These are phyloP conservation scores for Heloderma charlesbogerti DNA, from an alignment of 2,113 vertebrate genomes.

Conservation along the genomic window DNA sequence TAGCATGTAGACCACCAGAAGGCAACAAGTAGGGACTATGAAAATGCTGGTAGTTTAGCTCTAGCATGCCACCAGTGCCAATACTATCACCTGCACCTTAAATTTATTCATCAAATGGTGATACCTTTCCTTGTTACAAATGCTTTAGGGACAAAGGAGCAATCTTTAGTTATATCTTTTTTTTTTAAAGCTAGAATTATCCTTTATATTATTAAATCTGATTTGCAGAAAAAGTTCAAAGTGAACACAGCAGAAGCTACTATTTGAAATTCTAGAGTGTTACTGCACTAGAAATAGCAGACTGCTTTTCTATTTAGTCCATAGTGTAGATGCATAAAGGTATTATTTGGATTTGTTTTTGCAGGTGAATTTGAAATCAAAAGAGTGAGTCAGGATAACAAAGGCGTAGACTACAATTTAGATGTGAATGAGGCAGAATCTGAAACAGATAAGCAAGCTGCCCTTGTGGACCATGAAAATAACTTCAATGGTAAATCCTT, in stretches of 20 bases:
- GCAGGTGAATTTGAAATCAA: conserved; percentile 63
- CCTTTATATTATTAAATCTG: neutral
- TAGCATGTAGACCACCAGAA: neutral
- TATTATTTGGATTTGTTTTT: conserved; percentile 22
- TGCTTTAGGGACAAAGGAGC: no score
- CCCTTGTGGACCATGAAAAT: conserved; percentile 78
- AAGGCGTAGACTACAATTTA: conserved; percentile 82
- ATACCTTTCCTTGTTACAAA: neutral
- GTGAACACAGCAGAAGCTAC: neutral
- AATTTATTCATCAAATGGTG: neutral
- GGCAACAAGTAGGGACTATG: neutral
- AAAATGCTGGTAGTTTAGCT: neutral
- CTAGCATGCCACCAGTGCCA: neutral
- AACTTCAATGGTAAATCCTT: conserved; percentile 64
- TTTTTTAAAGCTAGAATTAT: neutral
- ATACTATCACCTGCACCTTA: neutral
- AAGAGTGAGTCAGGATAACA: conserved; percentile 74
- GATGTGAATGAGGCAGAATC: conserved; percentile 92
- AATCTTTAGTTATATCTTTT: neutral
- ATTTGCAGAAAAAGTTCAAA: neutral
- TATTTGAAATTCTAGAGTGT: neutral
- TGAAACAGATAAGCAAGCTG: conserved; percentile 91
- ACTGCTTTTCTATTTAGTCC: neutral
- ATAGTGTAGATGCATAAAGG: neutral
- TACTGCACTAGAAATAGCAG: neutral